Base-by-base conservation (phyloP, 1,140 invertebrate species). In the Cydia splendana region DNA sequence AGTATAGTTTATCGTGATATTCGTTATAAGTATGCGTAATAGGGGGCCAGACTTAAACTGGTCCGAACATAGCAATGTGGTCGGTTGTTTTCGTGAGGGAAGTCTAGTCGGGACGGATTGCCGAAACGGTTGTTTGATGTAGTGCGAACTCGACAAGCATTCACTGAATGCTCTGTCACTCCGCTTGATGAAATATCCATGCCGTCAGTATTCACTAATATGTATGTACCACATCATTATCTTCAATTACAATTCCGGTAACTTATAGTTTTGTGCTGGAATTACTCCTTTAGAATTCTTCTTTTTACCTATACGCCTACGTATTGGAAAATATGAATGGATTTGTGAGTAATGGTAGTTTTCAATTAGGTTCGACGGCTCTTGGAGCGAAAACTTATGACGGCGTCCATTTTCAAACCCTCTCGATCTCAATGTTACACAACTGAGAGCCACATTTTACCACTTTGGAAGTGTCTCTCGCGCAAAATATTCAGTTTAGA, bases 111-210 rank as follows among this genome's bases (percentile, higher is more conserved):
- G 65, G 67, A 42, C 13, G 67, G 7, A 38, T 38, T 38, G 34
- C 67, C 67, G 34, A 71, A 38, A 71, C 38, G 30, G 38, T 30
- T 45, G 34, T 71, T 71, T 42, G 67, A 71, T 20, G 67, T 71
- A 7, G 67, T 18, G 67, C 34, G 13, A 38, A 42, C 30, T 38
- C 34, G 34, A 71, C 30, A 38, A 71, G 30, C 34, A 45, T 38
- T 38, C 15, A 30, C 13, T 38, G 65, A 69, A 69, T 69, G 65
- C 10, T 65, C 13, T 62, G 57, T 62, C 57, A 12, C 18, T 24
- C n/a, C 28, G 15, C 28, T 34, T 15, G 34, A 30, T 67, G 10
- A 30, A 71, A 71, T 71, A 71, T 15, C 15, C 4, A 10, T 13
- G 34, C 42, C 53, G 53, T 15, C 15, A n/a, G n/a, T n/a, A n/a